These are phyloP conservation scores for Itoplectis maculator DNA, from an alignment of 2,888 invertebrate species.

Conservation along the genomic window DNA sequence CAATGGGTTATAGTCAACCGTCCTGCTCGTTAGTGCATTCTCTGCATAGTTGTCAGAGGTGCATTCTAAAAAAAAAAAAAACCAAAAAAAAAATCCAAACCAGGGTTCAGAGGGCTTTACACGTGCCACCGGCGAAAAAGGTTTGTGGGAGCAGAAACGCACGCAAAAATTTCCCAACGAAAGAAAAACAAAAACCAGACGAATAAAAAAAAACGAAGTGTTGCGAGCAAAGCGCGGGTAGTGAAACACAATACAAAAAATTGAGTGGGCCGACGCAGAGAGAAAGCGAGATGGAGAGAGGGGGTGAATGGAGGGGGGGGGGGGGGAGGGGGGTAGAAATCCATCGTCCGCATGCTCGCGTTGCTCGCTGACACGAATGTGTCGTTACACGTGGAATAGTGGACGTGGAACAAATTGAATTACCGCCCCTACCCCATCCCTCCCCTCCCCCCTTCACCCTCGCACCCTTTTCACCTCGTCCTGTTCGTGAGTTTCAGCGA, in stretches of 20 bases:
- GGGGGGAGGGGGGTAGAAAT: conserved; percentile 25
- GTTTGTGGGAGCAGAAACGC: neutral
- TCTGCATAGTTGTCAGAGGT: neutral
- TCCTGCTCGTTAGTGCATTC: conserved; percentile 37
- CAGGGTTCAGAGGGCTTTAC: neutral
- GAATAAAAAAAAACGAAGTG: conserved; percentile 6
- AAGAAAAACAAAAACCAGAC: neutral
- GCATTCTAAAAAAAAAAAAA: conserved; percentile 1
- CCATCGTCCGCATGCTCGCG: conserved; percentile 40
- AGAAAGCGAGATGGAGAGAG: conserved; percentile 2
- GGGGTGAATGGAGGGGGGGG: too few relatives aligned
- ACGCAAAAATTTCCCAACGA: neutral
- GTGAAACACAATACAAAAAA: conserved; percentile 23
- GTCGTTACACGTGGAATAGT: conserved; percentile 66
- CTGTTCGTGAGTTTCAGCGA: conserved; percentile 45
- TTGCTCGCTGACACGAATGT: conserved; percentile 64
- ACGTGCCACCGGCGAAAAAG: neutral
- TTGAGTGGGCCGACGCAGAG: conserved; percentile 25
- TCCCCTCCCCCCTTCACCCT: neutral
- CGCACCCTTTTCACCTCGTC: conserved; percentile 31
- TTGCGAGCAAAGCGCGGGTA: neutral
- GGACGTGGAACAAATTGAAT: conserved; percentile 69
- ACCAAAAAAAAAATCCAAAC: too few relatives aligned
- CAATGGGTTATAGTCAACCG: conserved; percentile 23
- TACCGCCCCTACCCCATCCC: conserved; percentile 49